These are phyloP conservation scores for Contarinia nasturtii DNA, from an alignment of 1,140 invertebrate species.

Conservation along the genomic window DNA sequence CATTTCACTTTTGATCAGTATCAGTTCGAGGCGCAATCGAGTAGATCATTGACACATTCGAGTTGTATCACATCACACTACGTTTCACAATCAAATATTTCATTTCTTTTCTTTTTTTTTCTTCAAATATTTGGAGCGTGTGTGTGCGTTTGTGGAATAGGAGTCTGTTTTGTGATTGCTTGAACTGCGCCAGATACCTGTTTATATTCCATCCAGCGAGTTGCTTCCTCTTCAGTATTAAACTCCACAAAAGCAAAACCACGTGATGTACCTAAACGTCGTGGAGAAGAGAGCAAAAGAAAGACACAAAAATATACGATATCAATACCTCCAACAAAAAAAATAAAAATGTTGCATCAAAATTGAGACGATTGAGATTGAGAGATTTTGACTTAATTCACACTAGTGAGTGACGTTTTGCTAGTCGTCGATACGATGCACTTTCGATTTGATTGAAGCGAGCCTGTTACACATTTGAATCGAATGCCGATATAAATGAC, in stretches of 20 bases:
- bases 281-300: constrained; percentile 30
- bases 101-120: too few relatives aligned
- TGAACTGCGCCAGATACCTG: constrained; percentile 42
- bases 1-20: too few relatives aligned
- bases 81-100: too few relatives aligned
- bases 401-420: not conserved
- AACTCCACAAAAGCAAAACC: constrained; percentile 95
- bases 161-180: too few relatives aligned
- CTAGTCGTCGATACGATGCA: too few relatives aligned
- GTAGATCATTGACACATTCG: too few relatives aligned
- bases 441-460: not conserved
- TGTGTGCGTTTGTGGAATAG: too few relatives aligned
- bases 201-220: constrained; percentile 83
- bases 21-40: too few relatives aligned
- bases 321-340: not conserved
- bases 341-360: not conserved
- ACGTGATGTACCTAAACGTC: constrained; percentile 59
- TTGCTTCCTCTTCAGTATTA: constrained; percentile 69
- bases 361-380: not conserved
- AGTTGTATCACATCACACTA: too few relatives aligned
- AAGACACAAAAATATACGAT: constrained; percentile 4
- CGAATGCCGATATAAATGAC: not conserved
- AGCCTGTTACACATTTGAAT: not conserved
- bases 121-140: too few relatives aligned
- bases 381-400: not conserved